phyloP scores from a whole-genome alignment of 2,797 vertebrate genomes.

The Parotocinclus haroldoi region DNA sequence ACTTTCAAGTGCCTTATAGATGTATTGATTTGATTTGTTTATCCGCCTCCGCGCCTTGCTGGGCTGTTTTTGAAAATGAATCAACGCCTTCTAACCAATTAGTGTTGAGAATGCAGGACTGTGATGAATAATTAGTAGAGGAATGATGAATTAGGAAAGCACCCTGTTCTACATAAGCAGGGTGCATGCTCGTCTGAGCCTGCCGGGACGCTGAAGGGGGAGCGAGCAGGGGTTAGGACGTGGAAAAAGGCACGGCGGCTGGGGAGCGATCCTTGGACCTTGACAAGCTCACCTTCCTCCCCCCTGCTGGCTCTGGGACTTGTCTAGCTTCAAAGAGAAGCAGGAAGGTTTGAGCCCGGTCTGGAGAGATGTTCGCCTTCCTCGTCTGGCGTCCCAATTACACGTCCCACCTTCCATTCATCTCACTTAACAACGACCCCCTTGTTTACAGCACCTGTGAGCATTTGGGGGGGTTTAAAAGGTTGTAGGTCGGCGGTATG shows the following conservation, averaged over 20 bases:
- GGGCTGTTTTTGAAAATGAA: too few relatives aligned
- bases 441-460: constrained; percentile 28
- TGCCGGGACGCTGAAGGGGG: too few relatives aligned
- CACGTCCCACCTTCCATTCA: constrained; percentile 16
- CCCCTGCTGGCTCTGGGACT: constrained; percentile 35
- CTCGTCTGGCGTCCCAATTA: constrained; percentile 20
- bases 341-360: constrained; percentile 19
- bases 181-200: too few relatives aligned
- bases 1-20: too few relatives aligned
- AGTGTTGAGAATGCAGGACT: too few relatives aligned
- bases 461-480: constrained; percentile 14
- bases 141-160: too few relatives aligned
- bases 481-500: constrained; percentile 26
- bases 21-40: too few relatives aligned
- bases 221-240: too few relatives aligned
- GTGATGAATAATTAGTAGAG: too few relatives aligned
- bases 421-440: not conserved
- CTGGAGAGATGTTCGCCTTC: constrained; percentile 20
- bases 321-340: constrained; percentile 30
- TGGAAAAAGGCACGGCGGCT: not conserved
- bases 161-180: too few relatives aligned
- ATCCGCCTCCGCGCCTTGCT: too few relatives aligned
- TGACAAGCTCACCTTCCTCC: constrained; percentile 29
- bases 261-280: constrained; percentile 29
- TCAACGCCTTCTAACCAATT: too few relatives aligned